phyloP scores from a whole-genome alignment of 1,140 invertebrate genomes.

The Colletes latitarsis region DNA sequence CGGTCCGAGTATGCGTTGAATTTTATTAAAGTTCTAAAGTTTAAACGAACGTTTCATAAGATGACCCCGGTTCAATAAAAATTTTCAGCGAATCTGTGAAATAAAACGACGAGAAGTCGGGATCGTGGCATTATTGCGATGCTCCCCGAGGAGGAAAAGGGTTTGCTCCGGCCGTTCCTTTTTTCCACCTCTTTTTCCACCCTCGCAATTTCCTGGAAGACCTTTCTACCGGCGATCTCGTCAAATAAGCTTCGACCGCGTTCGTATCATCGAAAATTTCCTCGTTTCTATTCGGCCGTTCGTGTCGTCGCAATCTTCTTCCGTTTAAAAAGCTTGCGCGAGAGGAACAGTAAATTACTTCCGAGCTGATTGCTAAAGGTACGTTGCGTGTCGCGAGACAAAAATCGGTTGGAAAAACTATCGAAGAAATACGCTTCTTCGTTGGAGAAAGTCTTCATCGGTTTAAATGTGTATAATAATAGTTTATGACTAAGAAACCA shows the following conservation, averaged over 20 bases:
- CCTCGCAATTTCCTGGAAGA: slow-evolving; percentile 16
- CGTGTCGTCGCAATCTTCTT: background rate
- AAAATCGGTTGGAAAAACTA: background rate
- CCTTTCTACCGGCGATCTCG: background rate
- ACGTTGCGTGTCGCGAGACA: background rate
- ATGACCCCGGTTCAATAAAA: background rate
- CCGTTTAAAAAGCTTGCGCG: background rate
- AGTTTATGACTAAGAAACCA: too few species aligned
- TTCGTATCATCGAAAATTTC: background rate
- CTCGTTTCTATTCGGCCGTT: slow-evolving; percentile 1
- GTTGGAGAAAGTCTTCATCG: background rate
- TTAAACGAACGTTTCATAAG: background rate
- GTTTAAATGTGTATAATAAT: too few species aligned
- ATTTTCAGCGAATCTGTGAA: background rate
- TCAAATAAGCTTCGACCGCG: background rate
- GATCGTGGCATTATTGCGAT: slow-evolving; percentile 10
- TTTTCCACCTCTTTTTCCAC: slow-evolving; percentile 3
- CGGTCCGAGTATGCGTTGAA: background rate
- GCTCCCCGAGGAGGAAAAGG: background rate
- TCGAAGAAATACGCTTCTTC: background rate
- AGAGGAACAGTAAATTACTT: background rate
- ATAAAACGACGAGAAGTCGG: slow-evolving; percentile 9
- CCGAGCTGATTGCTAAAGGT: background rate
- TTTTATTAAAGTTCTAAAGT: background rate
- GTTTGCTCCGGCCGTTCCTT: background rate